These are phyloP conservation scores for Periphyllus acericola DNA, from an alignment of 2,888 invertebrate genomes.

Conservation along the genomic window DNA sequence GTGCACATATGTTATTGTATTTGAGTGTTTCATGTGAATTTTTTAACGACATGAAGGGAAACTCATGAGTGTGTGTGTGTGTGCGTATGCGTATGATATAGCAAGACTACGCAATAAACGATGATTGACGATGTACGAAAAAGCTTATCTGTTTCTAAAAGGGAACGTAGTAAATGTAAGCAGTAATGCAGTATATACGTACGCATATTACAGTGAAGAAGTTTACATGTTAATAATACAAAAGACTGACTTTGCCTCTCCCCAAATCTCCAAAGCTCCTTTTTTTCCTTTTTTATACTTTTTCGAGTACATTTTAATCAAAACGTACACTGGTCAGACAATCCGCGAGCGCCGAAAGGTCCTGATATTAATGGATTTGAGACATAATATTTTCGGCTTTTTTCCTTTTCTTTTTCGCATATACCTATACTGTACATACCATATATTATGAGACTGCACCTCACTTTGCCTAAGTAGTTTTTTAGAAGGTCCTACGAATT, in stretches of 20 bases:
- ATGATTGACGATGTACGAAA: conserved; percentile 58
- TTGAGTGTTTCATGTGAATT: neutral
- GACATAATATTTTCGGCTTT: neutral
- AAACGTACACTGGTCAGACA: conserved; percentile 24
- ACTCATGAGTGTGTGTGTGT: neutral
- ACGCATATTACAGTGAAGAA: neutral
- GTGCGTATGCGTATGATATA: neutral
- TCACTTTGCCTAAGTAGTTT: conserved; percentile 12
- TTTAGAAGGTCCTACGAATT: conserved; percentile 1
- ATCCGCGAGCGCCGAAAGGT: conserved; percentile 4
- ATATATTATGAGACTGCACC: neutral
- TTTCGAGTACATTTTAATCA: conserved; percentile 44
- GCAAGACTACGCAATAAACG: conserved; percentile 38
- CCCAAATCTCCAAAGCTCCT: conserved; percentile 42
- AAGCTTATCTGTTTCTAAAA: conserved; percentile 55
- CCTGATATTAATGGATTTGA: conserved; percentile 55
- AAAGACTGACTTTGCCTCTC: conserved; percentile 46
- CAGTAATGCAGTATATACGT: neutral
- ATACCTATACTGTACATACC: neutral
- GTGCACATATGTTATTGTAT: neutral
- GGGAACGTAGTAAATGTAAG: neutral
- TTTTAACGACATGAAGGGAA: conserved; percentile 21
- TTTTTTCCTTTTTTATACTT: conserved; percentile 19
- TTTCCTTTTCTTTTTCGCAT: neutral
- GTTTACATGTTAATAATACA: conserved; percentile 58